These are phyloP conservation scores for Carposina sasakii DNA, from an alignment of 1,140 invertebrate genomes.

Conservation along the genomic window DNA sequence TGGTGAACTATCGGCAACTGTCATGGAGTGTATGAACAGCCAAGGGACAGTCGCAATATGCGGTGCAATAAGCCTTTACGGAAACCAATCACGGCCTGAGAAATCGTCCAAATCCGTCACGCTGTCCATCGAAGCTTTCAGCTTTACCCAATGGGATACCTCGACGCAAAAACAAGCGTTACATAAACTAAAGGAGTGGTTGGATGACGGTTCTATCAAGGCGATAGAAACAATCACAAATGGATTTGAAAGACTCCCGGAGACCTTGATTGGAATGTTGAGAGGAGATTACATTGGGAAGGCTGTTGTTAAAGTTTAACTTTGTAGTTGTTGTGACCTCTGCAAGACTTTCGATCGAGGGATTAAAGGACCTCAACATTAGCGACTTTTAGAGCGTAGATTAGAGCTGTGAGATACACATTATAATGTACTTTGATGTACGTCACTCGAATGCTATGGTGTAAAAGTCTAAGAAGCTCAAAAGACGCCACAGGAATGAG, in stretches of 20 bases:
- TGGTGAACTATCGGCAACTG: conserved; percentile 69
- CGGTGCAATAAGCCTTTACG: conserved; percentile 70
- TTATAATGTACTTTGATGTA: no score
- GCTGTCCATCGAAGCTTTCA: conserved; percentile 35
- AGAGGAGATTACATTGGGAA: conserved; percentile 73
- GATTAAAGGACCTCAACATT: no score
- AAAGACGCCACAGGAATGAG: no score
- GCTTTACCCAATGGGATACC: conserved; percentile 66
- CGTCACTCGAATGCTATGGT: no score
- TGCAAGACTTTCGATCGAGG: no score
- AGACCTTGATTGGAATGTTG: conserved; percentile 72
- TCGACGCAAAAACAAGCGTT: conserved; percentile 46
- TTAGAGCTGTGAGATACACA: no score
- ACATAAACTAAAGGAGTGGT: conserved; percentile 57
- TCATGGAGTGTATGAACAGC: conserved; percentile 74
- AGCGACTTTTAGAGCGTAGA: no score
- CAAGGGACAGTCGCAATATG: conserved; percentile 73
- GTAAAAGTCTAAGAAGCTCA: no score
- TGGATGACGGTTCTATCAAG: conserved; percentile 69
- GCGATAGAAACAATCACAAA: conserved; percentile 68
- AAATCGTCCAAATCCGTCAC: conserved; percentile 48
- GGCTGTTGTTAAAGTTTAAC: conserved; percentile 71
- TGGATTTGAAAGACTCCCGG: conserved; percentile 74
- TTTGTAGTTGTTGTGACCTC: no score
- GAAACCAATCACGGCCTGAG: conserved; percentile 9